phyloP scores from a whole-genome alignment of 1,140 invertebrate genomes.

The Streblospio benedicti region DNA sequence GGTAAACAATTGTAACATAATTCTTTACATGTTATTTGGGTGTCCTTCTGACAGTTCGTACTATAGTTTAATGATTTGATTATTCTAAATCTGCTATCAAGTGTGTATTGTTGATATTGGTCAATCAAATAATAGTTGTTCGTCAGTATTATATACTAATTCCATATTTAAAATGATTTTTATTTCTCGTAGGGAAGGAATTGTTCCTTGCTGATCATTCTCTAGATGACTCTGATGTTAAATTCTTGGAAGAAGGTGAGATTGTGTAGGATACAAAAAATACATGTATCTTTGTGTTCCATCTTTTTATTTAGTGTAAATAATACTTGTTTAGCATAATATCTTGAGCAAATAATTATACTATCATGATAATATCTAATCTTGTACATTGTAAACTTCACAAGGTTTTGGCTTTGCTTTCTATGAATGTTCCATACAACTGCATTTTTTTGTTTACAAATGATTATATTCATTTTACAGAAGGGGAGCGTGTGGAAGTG shows the following conservation, averaged over 20 bases:
- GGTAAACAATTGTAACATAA: too few relatives aligned
- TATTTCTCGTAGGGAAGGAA: conserved; percentile 67
- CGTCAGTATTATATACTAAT: too few relatives aligned
- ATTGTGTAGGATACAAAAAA: conserved; percentile 21
- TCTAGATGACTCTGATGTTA: conserved; percentile 87
- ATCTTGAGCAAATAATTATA: neutral
- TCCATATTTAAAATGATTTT: neutral
- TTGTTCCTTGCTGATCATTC: conserved; percentile 85
- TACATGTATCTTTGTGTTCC: too few relatives aligned
- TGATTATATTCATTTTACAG: conserved; percentile 40
- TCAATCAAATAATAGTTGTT: too few relatives aligned
- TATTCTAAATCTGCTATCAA: neutral
- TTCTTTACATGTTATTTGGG: too few relatives aligned
- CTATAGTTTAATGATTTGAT: too few relatives aligned
- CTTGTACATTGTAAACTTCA: too few relatives aligned
- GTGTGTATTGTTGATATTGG: conserved; percentile 3
- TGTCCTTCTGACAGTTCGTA: too few relatives aligned
- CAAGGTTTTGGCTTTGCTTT: neutral
- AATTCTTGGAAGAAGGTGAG: conserved; percentile 83
- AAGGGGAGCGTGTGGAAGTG: conserved; percentile 75
- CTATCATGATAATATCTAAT: neutral
- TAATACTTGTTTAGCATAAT: neutral
- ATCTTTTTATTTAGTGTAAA: conserved; percentile 13
- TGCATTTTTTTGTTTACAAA: neutral
- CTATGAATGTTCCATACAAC: neutral